Conservation (phyloP, 1,140 invertebrate genomes). For the Drosophila busckii region DNA sequence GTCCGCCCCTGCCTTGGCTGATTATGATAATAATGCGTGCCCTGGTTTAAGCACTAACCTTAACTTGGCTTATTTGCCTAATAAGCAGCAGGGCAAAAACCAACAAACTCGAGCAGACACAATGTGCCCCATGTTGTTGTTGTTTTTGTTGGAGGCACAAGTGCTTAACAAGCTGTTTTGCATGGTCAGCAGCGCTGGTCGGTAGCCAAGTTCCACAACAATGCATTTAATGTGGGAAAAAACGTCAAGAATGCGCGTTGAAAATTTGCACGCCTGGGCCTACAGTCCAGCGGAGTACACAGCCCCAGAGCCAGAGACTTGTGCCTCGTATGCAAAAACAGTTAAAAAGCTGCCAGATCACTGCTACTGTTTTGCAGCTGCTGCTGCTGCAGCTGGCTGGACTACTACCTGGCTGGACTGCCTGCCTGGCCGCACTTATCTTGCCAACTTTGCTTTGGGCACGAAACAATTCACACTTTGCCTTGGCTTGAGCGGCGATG, state of each 20-base stretch:
- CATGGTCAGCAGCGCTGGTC: conserved; percentile 40
- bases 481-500: neutral
- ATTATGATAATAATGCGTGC: conserved; percentile 71
- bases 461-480: conserved; percentile 75
- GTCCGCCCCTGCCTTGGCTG: conserved; percentile 9
- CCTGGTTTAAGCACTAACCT: conserved; percentile 47
- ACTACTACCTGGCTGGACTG: conserved; percentile 1
- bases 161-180: conserved; percentile 77
- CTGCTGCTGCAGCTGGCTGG: conserved; percentile 27
- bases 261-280: conserved; percentile 50
- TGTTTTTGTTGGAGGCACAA: conserved; percentile 48
- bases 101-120: conserved; percentile 61
- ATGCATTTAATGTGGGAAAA: conserved; percentile 76
- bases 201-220: conserved; percentile 36
- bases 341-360: conserved; percentile 30
- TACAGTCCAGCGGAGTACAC: neutral
- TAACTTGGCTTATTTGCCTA: conserved; percentile 54
- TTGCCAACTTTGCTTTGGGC: conserved; percentile 52
- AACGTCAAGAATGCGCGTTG: conserved; percentile 70
- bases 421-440: conserved; percentile 49
- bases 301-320: neutral
- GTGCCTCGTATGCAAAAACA: conserved; percentile 60
- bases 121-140: conserved; percentile 37
- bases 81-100: conserved; percentile 37
- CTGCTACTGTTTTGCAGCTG: conserved; percentile 1